Base-by-base conservation (phyloP, 2,797 vertebrate species). In the Crax fasciolata region DNA sequence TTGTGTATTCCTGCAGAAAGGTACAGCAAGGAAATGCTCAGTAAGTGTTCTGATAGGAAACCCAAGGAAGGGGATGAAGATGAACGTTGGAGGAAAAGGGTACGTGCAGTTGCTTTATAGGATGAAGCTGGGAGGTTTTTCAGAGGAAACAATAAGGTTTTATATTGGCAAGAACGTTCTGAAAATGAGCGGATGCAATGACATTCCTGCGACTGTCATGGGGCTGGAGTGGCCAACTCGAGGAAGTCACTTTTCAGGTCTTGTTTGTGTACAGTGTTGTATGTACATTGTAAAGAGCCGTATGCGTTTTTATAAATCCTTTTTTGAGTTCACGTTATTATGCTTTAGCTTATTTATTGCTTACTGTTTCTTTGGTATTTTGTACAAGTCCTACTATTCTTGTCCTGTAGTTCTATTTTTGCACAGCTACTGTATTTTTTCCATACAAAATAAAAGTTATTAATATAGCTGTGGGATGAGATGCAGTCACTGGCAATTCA, bases 331-430 rank as follows among this genome's bases (percentile, higher is more conserved):
- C 98, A 98, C 98, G 98, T 98, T 96, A 97, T 98, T 98, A 98
- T 98, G 98, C 98, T 97, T 98, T 97, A 98, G 98, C 98, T 99
- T 99, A 99, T 99, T 99, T 99, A 98, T 98, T 99, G 98, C 98
- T 99, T 98, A 98, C 98, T 95, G 95, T 98, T 98, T 98, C 98
- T 98, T 98, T 97, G 98, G 97, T 98, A 98, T 98, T 95, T 99
- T 99, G 98, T 99, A 98, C 98, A 98, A 98, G 98, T 98, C 98
- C 98, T 95, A 70, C 98, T 99, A 94, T 98, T 98, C 98, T 96
- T 89, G 93, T 97, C 96, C 95, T 98, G 98, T 99, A 99, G 99
- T 99, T 99, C 97, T 98, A 92, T 99, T 99, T 99, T 99, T 99
- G 99, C 99, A 99, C 99, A 99, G 99, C 99, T 99, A 99, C 98